phyloP scores from a whole-genome alignment of 2,797 vertebrate species.

The Rhinogobio ventralis region DNA sequence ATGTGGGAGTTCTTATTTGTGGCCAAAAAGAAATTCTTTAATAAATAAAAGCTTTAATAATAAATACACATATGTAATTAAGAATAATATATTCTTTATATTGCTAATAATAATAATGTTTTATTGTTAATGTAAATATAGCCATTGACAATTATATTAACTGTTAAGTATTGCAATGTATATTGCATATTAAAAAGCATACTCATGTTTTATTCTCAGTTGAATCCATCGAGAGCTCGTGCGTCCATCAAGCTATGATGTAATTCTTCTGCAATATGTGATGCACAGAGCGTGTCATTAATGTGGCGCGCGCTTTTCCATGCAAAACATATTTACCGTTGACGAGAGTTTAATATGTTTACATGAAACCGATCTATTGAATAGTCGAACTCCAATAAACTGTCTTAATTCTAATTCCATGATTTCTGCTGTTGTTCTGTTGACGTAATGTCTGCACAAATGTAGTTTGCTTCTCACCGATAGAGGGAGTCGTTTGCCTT shows the following conservation, averaged over 20 bases:
- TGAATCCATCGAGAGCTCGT: not conserved
- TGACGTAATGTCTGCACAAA: conserved; percentile 28
- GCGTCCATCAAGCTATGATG: conserved; percentile 56
- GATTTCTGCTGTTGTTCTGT: not conserved
- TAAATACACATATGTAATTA: not conserved
- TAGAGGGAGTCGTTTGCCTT: conserved; percentile 59
- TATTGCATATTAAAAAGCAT: conserved; percentile 7
- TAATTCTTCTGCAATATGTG: conserved; percentile 55
- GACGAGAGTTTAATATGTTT: not conserved
- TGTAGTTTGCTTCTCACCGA: conserved; percentile 22
- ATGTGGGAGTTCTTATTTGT: not conserved
- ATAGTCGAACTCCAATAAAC: not conserved
- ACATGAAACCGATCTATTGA: not conserved
- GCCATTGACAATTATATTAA: not conserved
- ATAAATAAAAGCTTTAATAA: not conserved
- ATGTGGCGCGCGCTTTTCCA: not conserved
- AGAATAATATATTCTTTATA: not conserved
- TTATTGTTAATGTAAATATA: not conserved
- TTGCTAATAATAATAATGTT: not conserved
- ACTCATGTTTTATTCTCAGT: conserved; percentile 3
- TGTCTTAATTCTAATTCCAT: not conserved
- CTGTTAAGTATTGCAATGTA: not conserved
- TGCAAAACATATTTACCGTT: not conserved
- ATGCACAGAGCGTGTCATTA: conserved; percentile 3
- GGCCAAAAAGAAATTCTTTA: not conserved